These are phyloP conservation scores for Cantharis flavilabris DNA, from an alignment of 2,888 invertebrate genomes.

Conservation along the genomic window DNA sequence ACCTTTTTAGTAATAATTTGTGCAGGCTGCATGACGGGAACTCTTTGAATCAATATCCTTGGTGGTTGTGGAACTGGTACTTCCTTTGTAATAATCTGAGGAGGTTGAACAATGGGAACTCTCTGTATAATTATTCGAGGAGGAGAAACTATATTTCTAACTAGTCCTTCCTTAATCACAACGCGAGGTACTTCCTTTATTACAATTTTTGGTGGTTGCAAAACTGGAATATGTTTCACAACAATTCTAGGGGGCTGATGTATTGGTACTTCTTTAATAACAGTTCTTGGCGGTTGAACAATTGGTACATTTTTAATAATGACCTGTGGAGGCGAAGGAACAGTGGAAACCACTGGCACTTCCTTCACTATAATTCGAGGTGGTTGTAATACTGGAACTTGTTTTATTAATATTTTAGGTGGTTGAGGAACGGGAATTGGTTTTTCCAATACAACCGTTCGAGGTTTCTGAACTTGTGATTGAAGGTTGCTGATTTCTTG, in stretches of 20 bases:
- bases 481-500: not conserved
- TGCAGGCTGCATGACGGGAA: not conserved
- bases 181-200: not conserved
- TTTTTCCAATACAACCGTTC: not conserved
- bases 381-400: not conserved
- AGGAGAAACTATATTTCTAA: not conserved
- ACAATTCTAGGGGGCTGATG: constrained; percentile 6
- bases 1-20: not conserved
- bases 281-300: not conserved
- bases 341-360: not conserved
- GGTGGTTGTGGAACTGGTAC: constrained; percentile 6
- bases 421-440: constrained; percentile 1
- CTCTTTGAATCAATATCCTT: not conserved
- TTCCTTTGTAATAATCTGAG: constrained; percentile 4
- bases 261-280: constrained; percentile 5
- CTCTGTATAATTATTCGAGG: not conserved
- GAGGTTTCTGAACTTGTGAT: not conserved
- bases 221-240: constrained; percentile 6
- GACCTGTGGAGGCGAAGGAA: not conserved
- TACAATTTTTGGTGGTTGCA: not conserved
- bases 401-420: constrained; percentile 6
- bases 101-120: constrained; percentile 1
- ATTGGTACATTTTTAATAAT: constrained; percentile 5
- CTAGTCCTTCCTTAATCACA: constrained; percentile 1
- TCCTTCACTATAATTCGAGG: constrained; percentile 4